Base-by-base conservation (phyloP, 1,140 invertebrate species). In the Caenorhabditis remanei region DNA sequence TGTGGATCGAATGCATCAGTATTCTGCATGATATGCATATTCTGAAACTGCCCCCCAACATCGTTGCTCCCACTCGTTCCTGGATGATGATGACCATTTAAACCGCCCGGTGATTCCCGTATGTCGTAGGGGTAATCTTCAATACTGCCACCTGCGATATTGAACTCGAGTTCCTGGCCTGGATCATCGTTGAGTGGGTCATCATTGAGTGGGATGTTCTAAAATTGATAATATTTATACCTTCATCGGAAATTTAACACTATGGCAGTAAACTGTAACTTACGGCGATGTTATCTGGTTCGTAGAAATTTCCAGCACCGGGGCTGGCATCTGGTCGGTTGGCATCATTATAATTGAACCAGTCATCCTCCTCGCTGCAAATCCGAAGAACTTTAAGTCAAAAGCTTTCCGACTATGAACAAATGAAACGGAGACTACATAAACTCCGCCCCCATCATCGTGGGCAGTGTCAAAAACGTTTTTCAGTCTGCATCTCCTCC, bases 401-500 rank as follows among this genome's bases (percentile, higher is more conserved):
- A 50, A 11, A 13, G 21, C 40, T 40, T 79, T 32, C 11, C 11
- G 71, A n/a, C 11, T 24, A 50, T 79, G 71, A 24, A 32, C 32
- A 32, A 50, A 79, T 79, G 71, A 79, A 79, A 79, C 53, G 71
- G 71, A 79, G 46, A 79, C 43, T 24, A 24, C 43, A 14, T 41
- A 53, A 46, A 24, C 71, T 79, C 71, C 71, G 71, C 71, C 71
- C 46, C 32, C 71, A 79, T 24, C 67, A 41, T 53, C 46, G 71
- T 79, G 71, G 71, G 46, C 71, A 79, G 53, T 79, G 71, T 79
- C 71, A 79, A 79, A 79, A 79, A 79, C 46, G 71, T 79, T 79
- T 79, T 79, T 79, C 71, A 79, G 71, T 79, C 71, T 79, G 71
- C 71, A 79, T 79, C 71, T 79, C 71, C 71, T 79, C 71, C 71